Conservation (phyloP, 2,888 invertebrate genomes). For the Meloe dianella region DNA sequence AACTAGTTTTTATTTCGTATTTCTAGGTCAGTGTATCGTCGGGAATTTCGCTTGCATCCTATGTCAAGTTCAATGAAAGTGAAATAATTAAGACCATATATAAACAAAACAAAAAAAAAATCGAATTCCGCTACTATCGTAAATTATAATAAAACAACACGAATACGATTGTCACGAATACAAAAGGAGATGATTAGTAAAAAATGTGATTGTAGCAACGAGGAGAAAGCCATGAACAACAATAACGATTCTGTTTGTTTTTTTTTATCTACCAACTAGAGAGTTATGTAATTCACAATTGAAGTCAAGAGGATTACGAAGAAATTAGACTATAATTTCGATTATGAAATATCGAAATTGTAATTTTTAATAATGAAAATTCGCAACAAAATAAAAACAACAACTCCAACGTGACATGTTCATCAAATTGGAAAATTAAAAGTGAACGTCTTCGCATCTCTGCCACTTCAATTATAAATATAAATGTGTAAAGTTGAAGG, state of each 20-base stretch:
- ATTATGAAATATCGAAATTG: too few species aligned
- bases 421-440: not conserved
- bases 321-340: not conserved
- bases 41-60: not conserved
- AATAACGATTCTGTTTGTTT: not conserved
- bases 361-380: not conserved
- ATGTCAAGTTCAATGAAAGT: constrained; percentile 5
- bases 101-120: too few species aligned
- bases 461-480: not conserved
- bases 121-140: not conserved
- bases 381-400: too few species aligned
- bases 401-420: too few species aligned
- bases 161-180: not conserved
- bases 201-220: not conserved
- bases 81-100: not conserved
- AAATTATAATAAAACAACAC: not conserved
- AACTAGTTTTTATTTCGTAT: not conserved
- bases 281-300: not conserved
- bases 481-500: not conserved
- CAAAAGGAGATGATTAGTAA: not conserved
- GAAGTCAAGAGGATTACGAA: not conserved
- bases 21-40: not conserved
- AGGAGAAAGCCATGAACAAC: constrained; percentile 6
- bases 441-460: not conserved
- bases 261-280: not conserved